Evolutionary conservation across 1,140 invertebrate genomes (phyloP).

Genomic region (Saccostrea glomerata): DNA sequence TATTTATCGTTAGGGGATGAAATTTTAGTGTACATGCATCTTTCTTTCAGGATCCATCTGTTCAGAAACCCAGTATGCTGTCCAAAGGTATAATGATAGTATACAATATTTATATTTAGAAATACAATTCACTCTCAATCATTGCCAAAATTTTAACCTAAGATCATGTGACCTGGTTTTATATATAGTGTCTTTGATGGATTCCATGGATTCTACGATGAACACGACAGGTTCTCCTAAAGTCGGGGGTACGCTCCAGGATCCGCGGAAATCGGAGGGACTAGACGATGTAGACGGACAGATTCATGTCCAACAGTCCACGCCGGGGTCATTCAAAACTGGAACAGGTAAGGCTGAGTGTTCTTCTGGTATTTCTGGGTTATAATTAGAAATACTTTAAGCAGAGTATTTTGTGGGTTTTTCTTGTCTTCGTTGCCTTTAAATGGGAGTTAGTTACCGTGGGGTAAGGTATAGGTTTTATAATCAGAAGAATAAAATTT

Average conservation of each 20-base stretch:
- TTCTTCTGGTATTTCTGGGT: background rate
- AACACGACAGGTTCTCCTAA: conserved; percentile 74
- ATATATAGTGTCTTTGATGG: conserved; percentile 71
- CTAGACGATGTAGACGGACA: conserved; percentile 52
- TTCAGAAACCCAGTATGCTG: conserved; percentile 75
- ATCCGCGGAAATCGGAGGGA: conserved; percentile 43
- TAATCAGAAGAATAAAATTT: background rate
- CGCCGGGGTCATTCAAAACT: conserved; percentile 68
- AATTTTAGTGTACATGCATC: too few species aligned
- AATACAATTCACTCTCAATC: background rate
- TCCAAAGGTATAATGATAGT: conserved; percentile 74
- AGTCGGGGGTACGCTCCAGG: conserved; percentile 65
- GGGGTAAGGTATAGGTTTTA: background rate
- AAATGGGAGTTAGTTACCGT: background rate
- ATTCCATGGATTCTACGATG: conserved; percentile 74
- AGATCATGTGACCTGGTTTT: background rate
- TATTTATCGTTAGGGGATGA: too few species aligned
- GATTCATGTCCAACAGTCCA: conserved; percentile 46
- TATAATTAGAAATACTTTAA: background rate
- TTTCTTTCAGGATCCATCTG: conserved; percentile 62
- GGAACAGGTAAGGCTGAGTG: conserved; percentile 63
- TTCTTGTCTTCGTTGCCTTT: background rate
- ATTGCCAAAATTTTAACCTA: background rate
- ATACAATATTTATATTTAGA: background rate
- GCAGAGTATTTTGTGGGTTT: background rate